Evolutionary conservation across 1,140 invertebrate genomes (phyloP), one percentile per base, ranked within the genome.

Genomic region (Mamestra configurata): DNA sequence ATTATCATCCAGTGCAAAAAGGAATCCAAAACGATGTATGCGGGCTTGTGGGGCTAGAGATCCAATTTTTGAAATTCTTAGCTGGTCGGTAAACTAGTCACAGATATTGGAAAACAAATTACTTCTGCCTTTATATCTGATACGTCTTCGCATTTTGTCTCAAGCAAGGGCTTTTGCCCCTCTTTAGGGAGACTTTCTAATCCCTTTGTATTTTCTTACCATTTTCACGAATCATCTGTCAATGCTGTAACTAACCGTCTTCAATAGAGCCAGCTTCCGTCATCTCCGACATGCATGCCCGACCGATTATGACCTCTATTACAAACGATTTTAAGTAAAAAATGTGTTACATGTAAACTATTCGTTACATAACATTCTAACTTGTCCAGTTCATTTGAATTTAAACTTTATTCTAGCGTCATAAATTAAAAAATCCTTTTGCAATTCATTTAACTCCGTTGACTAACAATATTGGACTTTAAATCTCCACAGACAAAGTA

Each of bases 251-350:
- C 59, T 49, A 68, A 49, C 51, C 40, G 35, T 71, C 68, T 51
- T 71, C 15, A 71, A 71, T 53, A 24, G 37, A 49, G 5, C 0
- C 68, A 46, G 64, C 64, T 51, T 71, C 43, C 68, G 68, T 51
- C 46, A 53, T 51, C 27, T 68, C 15, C 64, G 24, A 49, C 22
- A 24, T 51, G n/a, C 51, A n/a, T 40, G 51, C 18, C 83, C 79
- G 80, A 84, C 77, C 79, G 82, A 85, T 82, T 86, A 84, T 84
- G 81, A 88, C 88, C 86, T 88, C 83, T 85, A 87, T 86, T 82
- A 86, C 53, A 43, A 40, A 40, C 35, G 37, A 22, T 40, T 68
- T 73, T 59, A 59, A 73, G 53, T 73, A 73, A 73, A 73, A 73
- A 73, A 73, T 73, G 51, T 40, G 0, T 73, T 73, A 40, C 53